A percentile compares a stretch with the other conserved stretches of the same genome.
Evolutionary conservation across 92 coral and sea anemone genomes (phyloP).

Genomic region (Galaxea fascicularis): DNA sequence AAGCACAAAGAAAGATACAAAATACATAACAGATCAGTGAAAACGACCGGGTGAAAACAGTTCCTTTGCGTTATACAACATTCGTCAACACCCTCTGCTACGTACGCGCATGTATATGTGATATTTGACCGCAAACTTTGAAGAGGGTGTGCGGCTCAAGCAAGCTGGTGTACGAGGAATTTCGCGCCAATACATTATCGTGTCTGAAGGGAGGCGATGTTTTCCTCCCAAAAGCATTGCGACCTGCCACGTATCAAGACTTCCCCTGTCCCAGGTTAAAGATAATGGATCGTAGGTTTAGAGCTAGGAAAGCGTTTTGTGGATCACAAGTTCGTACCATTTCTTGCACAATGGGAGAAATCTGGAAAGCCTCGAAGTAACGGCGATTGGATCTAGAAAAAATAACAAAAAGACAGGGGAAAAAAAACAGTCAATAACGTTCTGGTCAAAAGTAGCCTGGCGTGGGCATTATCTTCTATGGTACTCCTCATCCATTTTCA

Average conservation of each 20-base stretch:
- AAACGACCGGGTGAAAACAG: no score
- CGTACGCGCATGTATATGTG: neutral
- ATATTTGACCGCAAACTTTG: neutral
- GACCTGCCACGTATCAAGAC: neutral
- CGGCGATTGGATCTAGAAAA: conserved; percentile 88
- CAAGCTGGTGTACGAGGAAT: neutral
- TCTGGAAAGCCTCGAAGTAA: conserved; percentile 97
- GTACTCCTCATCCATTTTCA: no score
- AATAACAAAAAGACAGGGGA: neutral
- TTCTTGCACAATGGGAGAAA: conserved; percentile 90
- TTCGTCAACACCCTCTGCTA: neutral
- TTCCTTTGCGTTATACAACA: no score
- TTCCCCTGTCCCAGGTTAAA: conserved; percentile 78
- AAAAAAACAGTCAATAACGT: neutral
- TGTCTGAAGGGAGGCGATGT: neutral
- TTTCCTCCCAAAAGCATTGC: neutral
- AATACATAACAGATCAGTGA: neutral
- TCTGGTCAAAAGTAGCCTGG: neutral
- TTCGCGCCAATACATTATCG: conserved; percentile 17
- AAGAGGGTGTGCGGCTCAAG: neutral
- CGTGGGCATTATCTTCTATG: no score
- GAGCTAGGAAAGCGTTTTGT: conserved; percentile 88
- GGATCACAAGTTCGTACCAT: conserved; percentile 89
- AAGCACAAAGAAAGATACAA: neutral
- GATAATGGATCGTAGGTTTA: conserved; percentile 88